Percentiles rank a stretch among this genome's conserved stretches.
phyloP scores from a whole-genome alignment of 1,140 invertebrate genomes.

The Ctenoplectra terminalis region DNA sequence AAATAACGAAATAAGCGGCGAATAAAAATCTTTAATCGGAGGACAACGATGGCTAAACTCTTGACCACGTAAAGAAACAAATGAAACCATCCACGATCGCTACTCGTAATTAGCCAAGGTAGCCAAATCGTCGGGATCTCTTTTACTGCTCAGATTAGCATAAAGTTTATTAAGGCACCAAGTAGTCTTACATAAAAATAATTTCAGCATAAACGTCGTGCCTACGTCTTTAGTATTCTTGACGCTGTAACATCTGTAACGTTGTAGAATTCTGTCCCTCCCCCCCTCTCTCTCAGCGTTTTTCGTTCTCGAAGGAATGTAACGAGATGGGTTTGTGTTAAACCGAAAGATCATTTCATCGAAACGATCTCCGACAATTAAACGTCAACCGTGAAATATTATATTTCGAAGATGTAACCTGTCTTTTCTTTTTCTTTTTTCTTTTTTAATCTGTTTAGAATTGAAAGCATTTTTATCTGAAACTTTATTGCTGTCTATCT shows the following conservation, averaged over 20 bases:
- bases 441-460: no score
- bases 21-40: background rate
- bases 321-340: background rate
- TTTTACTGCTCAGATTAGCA: slow-evolving; percentile 22
- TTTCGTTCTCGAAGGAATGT: background rate
- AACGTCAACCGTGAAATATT: background rate
- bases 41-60: no score
- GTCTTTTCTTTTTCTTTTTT: no score
- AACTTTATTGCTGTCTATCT: no score
- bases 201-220: background rate
- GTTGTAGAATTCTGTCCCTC: background rate
- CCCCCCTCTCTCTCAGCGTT: background rate
- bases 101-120: slow-evolving; percentile 20
- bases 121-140: background rate
- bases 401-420: background rate
- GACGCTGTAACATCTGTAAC: background rate
- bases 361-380: background rate
- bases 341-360: background rate
- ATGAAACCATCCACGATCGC: background rate
- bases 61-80: background rate
- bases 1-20: background rate
- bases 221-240: background rate
- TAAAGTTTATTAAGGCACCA: slow-evolving; percentile 19
- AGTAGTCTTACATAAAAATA: slow-evolving; percentile 10
- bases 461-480: no score